Evolutionary conservation across 2,113 vertebrate genomes (phyloP), one percentile per base, ranked within the genome.

Genomic region (Ondatra zibethicus): DNA sequence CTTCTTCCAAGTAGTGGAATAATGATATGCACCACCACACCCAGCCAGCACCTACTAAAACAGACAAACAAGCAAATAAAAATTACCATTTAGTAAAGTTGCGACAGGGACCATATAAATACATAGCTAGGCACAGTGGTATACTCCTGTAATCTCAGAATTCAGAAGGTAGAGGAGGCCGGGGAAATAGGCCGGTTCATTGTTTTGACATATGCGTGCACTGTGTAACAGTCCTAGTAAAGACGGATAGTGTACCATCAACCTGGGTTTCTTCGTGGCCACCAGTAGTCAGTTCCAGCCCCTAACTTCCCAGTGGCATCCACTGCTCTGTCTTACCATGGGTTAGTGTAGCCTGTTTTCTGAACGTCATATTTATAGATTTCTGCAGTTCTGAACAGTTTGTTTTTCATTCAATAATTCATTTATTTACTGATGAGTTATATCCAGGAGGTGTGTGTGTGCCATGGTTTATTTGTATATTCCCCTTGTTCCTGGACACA

Each of bases 171-270:
- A 14, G 50, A 70, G 19, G 31, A 55, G 50, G 23, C 47, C 39
- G 66, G 86, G 39, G 21, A 25, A 82, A 50, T 21, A 84, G 4
- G 31, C 92, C 82, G 93, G 78, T 72, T 75, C 75, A 31, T 50
- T 92, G 80, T 77, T 96, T 95, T 93, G 92, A 93, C 33, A 47
- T 80, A 58, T 21, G 19, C 7, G 0, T 33, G 58, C 75, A 88
- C 88, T 68, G 58, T 80, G 47, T 84, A 65, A 75, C 36, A 36
- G 23, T 78, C 47, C 87, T 21, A 87, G 11, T 84, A 73, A 85
- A 92, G 75, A 68, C 17, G 23, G 65, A 29, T 39, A 68, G 33
- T 23, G 61, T 36, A 58, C 16, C 23, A 3, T 91, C 36, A 39
- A 16, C 76, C 82, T 21, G 47, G 78, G 61, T 96, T 77, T 81